Percentiles rank a stretch among this genome's conserved stretches.
These are phyloP conservation scores for Narcine bancroftii DNA, from an alignment of 2,113 vertebrate genomes.

Conservation along the genomic window DNA sequence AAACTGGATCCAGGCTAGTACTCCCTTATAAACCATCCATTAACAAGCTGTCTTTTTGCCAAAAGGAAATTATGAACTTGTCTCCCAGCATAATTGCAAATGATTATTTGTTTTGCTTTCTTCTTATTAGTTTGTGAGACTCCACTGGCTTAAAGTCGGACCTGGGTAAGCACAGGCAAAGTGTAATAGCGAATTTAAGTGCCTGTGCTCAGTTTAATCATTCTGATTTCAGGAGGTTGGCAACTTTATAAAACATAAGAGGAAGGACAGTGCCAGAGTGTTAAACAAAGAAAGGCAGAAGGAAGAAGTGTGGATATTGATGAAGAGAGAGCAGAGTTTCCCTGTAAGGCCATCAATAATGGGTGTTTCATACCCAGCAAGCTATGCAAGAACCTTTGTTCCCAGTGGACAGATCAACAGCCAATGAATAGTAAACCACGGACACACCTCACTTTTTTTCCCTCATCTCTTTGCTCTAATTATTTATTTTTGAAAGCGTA, in stretches of 20 bases:
- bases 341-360: neutral
- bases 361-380: neutral
- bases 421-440: too few relatives aligned
- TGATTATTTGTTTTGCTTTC: constrained; percentile 23
- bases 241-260: neutral
- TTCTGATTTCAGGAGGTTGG: neutral
- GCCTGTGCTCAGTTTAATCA: neutral
- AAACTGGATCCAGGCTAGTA: neutral
- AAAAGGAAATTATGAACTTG: neutral
- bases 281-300: neutral
- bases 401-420: neutral
- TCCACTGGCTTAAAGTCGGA: constrained; percentile 16
- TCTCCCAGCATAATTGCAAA: constrained; percentile 9
- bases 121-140: neutral
- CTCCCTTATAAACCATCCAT: constrained; percentile 12
- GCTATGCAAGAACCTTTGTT: neutral
- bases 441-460: too few relatives aligned
- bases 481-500: too few relatives aligned
- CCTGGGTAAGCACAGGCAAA: neutral
- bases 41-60: neutral
- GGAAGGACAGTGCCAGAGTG: neutral
- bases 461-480: too few relatives aligned
- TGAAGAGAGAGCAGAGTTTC: neutral
- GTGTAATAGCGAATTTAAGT: neutral
- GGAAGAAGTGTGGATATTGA: neutral